These are phyloP conservation scores for Hyperopisus bebe DNA, from an alignment of 2,113 vertebrate species.

Conservation along the genomic window DNA sequence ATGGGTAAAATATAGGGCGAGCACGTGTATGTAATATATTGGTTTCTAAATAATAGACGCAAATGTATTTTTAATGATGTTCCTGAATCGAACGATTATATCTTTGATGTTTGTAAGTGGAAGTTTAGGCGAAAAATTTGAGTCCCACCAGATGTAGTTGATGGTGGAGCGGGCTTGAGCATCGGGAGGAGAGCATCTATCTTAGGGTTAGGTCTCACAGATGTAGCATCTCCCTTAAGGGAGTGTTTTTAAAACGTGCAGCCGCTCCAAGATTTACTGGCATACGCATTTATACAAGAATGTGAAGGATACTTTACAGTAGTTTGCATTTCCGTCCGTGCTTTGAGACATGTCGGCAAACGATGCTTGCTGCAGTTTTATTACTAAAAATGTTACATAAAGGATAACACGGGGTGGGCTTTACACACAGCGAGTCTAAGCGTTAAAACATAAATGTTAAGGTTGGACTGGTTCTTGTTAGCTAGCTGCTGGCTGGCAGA, in stretches of 20 bases:
- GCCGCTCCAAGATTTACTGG: not conserved
- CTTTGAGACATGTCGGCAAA: not conserved
- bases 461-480: not conserved
- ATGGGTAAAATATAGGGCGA: not conserved
- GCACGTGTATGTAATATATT: not conserved
- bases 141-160: not conserved
- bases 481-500: not conserved
- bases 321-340: not conserved
- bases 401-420: not conserved
- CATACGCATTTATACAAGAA: not conserved
- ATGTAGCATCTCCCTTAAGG: not conserved
- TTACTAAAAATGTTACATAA: not conserved
- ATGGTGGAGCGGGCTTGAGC: not conserved
- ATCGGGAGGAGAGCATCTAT: not conserved
- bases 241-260: not conserved
- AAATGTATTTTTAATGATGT: not conserved
- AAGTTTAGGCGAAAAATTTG: not conserved
- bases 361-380: not conserved
- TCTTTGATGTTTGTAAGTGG: not conserved
- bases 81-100: not conserved
- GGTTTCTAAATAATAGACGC: not conserved
- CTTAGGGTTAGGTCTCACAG: not conserved
- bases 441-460: not conserved
- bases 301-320: not conserved
- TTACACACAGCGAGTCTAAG: not conserved